Evolutionary conservation across 1,140 invertebrate genomes (phyloP).

Genomic region (Dendrolimus kikuchii): DNA sequence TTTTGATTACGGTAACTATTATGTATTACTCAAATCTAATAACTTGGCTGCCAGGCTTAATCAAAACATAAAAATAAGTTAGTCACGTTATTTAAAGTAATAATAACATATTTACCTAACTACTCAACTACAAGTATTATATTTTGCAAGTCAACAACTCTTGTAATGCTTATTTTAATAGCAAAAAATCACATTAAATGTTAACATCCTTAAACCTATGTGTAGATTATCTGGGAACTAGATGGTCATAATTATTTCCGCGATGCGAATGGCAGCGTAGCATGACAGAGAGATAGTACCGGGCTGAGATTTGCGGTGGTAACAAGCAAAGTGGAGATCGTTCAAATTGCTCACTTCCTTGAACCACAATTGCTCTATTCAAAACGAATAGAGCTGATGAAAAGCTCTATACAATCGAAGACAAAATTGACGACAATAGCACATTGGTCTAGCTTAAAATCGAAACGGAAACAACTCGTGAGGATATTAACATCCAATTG

Average conservation of each 20-base stretch:
- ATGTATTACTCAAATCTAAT: slow-evolving; percentile 6
- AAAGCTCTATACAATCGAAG: slow-evolving; percentile 44
- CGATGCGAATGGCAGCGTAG: slow-evolving; percentile 1
- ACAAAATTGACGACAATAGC: slow-evolving; percentile 33
- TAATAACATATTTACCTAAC: slow-evolving; percentile 26
- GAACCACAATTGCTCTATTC: slow-evolving; percentile 46
- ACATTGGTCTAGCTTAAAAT: slow-evolving; percentile 24
- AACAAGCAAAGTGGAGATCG: slow-evolving; percentile 18
- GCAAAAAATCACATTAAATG: slow-evolving; percentile 11
- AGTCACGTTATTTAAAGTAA: slow-evolving; percentile 36
- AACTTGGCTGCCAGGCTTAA: neutral
- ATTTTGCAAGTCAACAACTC: slow-evolving; percentile 15
- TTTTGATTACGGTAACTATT: slow-evolving; percentile 60
- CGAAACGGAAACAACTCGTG: slow-evolving; percentile 20
- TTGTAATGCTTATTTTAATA: slow-evolving; percentile 15
- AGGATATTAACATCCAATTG: neutral
- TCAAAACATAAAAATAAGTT: slow-evolving; percentile 13
- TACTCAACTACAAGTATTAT: slow-evolving; percentile 12
- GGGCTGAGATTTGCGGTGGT: slow-evolving; percentile 15
- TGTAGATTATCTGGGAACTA: slow-evolving; percentile 1
- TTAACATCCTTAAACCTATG: neutral
- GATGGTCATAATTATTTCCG: slow-evolving; percentile 4
- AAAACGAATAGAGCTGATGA: slow-evolving; percentile 37
- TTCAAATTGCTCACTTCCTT: slow-evolving; percentile 53
- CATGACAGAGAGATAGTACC: slow-evolving; percentile 20